Evolutionary conservation across 2,797 vertebrate genomes (phyloP), one percentile per base, ranked within the genome.

Genomic region (Cryptoprocta ferox): DNA sequence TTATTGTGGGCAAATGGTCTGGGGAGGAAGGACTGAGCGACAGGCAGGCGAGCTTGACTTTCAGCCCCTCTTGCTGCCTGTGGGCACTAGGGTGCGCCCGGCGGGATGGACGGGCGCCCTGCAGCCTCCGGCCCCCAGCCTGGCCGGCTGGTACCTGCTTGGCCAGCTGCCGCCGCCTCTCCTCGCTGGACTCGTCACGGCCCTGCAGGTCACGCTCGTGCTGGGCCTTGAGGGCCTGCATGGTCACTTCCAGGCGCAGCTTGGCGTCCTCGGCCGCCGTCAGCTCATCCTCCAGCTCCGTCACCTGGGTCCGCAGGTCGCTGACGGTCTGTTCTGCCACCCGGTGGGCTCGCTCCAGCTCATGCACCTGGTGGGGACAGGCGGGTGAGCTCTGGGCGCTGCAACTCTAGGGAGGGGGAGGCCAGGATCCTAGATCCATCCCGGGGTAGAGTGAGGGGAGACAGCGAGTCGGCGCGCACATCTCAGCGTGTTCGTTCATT

Each of bases 251-350:
- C 97, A 99, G 98, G 97, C 99, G 99, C 95, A 99, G 98, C 91
- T 99, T 99, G 0, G 99, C 99, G 32, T 99, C 99, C 98, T 99
- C 99, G 0, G 99, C 99, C 26, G 99, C 99, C 0, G 98, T 94
- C 97, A 99, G 99, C 98, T 99, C 99, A 37, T 99, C 99, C 97
- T 99, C 99, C 92, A 99, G 98, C 96, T 99, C 99, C 32, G 99
- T 99, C 3, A 99, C 99, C 97, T 99, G 99, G 5, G 99, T 98
- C 1, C 99, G 99, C 82, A 99, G 98, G 94, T 98, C 99, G 79
- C 98, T 99, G 24, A 99, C 99, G 91, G 99, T 99, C 42, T 99
- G 99, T 68, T 99, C 99, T 24, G 99, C 98, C 35, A 97, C 98
- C 78, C 99, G 98, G 28, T 99, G 98, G 68, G 98, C 98, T 42